phyloP scores from a whole-genome alignment of 35 echinoderm and acorn worm genomes.

The Apostichopus californicus region DNA sequence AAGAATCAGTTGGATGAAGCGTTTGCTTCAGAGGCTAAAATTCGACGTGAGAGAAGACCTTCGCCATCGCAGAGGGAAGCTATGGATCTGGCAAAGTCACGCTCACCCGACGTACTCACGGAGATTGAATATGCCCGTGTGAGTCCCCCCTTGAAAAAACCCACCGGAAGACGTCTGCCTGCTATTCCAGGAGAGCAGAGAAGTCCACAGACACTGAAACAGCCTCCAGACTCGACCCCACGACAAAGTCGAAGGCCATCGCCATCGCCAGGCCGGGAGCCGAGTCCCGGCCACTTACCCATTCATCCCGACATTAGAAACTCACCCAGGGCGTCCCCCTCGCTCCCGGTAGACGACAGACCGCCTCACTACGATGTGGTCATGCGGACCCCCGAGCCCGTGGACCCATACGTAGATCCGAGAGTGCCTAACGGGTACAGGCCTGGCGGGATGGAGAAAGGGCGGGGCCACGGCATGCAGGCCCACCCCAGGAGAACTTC shows the following conservation, averaged over 20 bases:
- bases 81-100: constrained; percentile 60
- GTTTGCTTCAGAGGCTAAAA: constrained; percentile 53
- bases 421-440: constrained; percentile 89
- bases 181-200: constrained; percentile 72
- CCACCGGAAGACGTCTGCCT: constrained; percentile 80
- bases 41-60: constrained; percentile 58
- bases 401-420: constrained; percentile 70
- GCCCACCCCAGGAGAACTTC: constrained; percentile 85
- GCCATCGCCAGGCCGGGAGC: constrained; percentile 65
- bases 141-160: constrained; percentile 69
- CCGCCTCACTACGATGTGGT: constrained; percentile 90
- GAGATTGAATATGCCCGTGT: constrained; percentile 68
- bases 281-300: constrained; percentile 69
- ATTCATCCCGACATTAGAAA: constrained; percentile 56
- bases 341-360: constrained; percentile 70
- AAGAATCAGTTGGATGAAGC: constrained; percentile 53
- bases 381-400: constrained; percentile 75
- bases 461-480: constrained; percentile 94
- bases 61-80: constrained; percentile 67
- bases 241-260: constrained; percentile 72
- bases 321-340: constrained; percentile 40
- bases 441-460: constrained; percentile 75
- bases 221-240: constrained; percentile 56
- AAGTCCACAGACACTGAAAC: constrained; percentile 25
- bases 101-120: constrained; percentile 50